A percentile compares a stretch with the other conserved stretches of the same genome.
Evolutionary conservation across 2,888 invertebrate genomes (phyloP).

Genomic region (Cremastinae sp.): DNA sequence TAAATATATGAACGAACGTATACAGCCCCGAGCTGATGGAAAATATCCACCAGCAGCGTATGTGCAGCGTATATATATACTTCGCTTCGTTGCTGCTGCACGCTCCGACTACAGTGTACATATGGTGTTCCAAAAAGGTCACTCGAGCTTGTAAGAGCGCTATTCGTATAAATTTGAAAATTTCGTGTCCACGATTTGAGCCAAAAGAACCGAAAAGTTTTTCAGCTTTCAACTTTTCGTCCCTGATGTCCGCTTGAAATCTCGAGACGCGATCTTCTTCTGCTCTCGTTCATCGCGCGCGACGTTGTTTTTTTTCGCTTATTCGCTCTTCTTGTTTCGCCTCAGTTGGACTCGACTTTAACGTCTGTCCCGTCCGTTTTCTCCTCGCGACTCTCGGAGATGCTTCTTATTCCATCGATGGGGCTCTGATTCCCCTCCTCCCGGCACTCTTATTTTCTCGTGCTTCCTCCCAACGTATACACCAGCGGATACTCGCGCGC

Average conservation of each 20-base stretch:
- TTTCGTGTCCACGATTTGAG: constrained; percentile 49
- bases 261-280: constrained; percentile 27
- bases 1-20: constrained; percentile 39
- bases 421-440: constrained; percentile 44
- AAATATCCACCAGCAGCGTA: constrained; percentile 64
- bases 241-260: constrained; percentile 40
- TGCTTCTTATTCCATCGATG: constrained; percentile 49
- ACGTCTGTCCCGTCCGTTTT: constrained; percentile 6
- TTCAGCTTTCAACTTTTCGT: constrained; percentile 45
- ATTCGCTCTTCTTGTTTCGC: constrained; percentile 8
- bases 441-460: constrained; percentile 33
- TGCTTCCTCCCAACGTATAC: constrained; percentile 34
- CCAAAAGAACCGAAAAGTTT: constrained; percentile 8
- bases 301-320: constrained; percentile 1
- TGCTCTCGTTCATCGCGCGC: background rate
- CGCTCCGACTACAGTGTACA: constrained; percentile 5
- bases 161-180: constrained; percentile 21
- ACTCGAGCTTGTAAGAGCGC: constrained; percentile 30
- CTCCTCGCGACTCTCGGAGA: constrained; percentile 29
- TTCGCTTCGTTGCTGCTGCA: constrained; percentile 28
- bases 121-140: background rate
- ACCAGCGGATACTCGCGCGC: no score
- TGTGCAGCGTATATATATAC: constrained; percentile 49
- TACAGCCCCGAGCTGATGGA: constrained; percentile 38
- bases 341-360: constrained; percentile 11